Base-by-base conservation (phyloP, 1,140 invertebrate species). In the Tetranychus urticae region DNA sequence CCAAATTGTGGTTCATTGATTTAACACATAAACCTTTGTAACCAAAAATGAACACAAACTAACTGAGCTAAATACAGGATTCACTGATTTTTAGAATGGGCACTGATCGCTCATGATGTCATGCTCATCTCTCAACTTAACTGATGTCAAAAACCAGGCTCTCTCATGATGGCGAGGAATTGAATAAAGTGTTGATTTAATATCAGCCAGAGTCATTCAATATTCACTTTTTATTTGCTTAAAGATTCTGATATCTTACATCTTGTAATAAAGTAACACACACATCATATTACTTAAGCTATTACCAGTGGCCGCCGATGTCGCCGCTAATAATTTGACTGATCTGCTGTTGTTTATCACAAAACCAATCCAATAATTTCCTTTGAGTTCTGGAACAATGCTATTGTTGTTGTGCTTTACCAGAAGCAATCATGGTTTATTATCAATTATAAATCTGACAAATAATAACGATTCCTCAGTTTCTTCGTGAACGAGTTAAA, bases 331-430 rank as follows among this genome's bases (percentile, higher is more conserved):
- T 67, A 80, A 79, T 55, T 72, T 97, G 1, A 73, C 96, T 0
- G 88, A 96, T 72, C 85, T 0, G 79, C 93, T 33, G 77, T 85
- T 1, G 86, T 56, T 55, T 81, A 81, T 47, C 88, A 84, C 66
- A 82, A 84, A 0, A 80, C 82, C 1, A 81, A 90, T 61, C 81
- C 86, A 4, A 75, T 82, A 54, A 66, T 71, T 35, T 83, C 89
- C 67, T 82, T 94, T 61, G 84, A 89, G 68, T 77, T 84, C 8
- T 96, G 90, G 85, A 88, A 94, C 66, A 96, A 96, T 75, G 85
- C 87, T 1, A 81, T 94, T 36, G 88, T 86, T 13, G 75, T 94
- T 2, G 78, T 96, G 84, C 89, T 0, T 70, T 96, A 14, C 91
- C 92, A 0, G 88, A 92, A 64, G 75, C 78, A 34, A 84, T 82